phyloP scores from a whole-genome alignment of 64 coral and sea anemone species.

The Trachythela sp. region DNA sequence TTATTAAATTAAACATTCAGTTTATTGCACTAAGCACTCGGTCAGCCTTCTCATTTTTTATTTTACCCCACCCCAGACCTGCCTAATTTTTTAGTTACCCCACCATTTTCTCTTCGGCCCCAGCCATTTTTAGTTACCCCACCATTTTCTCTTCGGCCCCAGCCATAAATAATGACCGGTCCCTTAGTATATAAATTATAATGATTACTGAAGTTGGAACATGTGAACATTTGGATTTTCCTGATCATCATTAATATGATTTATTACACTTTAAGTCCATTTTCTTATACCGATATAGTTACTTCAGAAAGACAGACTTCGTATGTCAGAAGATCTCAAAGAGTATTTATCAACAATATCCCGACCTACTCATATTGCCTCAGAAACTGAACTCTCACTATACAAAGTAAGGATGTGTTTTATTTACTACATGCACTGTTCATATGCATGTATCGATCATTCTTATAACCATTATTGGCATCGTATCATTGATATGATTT shows the following conservation, averaged over 20 bases:
- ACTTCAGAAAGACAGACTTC: neutral
- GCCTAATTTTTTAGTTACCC: no score
- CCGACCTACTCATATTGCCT: neutral
- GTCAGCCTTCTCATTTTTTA: no score
- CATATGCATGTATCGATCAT: neutral
- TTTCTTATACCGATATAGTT: neutral
- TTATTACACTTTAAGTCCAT: neutral
- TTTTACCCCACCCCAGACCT: no score
- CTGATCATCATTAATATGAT: neutral
- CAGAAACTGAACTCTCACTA: neutral
- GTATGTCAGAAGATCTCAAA: slow-evolving; percentile 8
- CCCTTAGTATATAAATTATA: neutral
- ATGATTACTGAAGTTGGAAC: neutral
- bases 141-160: no score
- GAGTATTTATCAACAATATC: neutral
- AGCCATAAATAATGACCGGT: no score
- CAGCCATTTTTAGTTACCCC: no score
- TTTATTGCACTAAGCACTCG: no score
- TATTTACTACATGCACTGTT: neutral
- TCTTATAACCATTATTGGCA: neutral
- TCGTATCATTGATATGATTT: neutral
- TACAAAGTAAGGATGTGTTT: neutral
- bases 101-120: no score
- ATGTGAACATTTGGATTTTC: neutral
- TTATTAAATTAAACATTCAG: no score